A percentile compares a stretch with the other conserved stretches of the same genome.
phyloP scores from a whole-genome alignment of 1,140 invertebrate genomes.

The Galleria mellonella region DNA sequence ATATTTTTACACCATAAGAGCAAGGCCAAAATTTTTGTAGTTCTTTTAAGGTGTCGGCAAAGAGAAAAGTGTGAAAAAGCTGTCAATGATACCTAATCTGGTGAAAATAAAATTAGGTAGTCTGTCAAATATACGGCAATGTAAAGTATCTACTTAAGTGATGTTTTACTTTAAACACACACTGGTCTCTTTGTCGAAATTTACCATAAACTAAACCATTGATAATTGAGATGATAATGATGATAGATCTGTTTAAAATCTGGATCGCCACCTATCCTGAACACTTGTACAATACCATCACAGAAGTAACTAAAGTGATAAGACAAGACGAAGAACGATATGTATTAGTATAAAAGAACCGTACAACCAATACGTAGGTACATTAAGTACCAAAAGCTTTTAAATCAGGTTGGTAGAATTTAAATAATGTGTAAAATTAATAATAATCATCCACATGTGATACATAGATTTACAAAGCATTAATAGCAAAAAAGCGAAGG shows the following conservation, averaged over 20 bases:
- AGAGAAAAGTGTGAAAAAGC: conserved; percentile 1
- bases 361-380: conserved; percentile 13
- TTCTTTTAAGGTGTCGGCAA: conserved; percentile 5
- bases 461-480: no score
- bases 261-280: conserved; percentile 12
- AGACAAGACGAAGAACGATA: conserved; percentile 53
- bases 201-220: not conserved
- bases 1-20: conserved; percentile 55
- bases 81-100: not conserved
- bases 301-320: conserved; percentile 30
- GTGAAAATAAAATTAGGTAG: not conserved
- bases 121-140: not conserved
- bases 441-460: no score
- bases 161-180: not conserved
- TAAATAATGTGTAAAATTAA: no score
- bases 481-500: no score
- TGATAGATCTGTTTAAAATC: not conserved
- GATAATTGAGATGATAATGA: not conserved
- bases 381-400: no score
- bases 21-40: conserved; percentile 55
- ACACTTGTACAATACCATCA: conserved; percentile 16
- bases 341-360: conserved; percentile 41
- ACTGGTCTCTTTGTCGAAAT: not conserved
- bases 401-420: no score
- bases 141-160: not conserved